Percentiles rank a stretch among this genome's conserved stretches.
These are phyloP conservation scores for Amphiprion clarkii DNA, from an alignment of 2,797 vertebrate genomes.

Conservation along the genomic window DNA sequence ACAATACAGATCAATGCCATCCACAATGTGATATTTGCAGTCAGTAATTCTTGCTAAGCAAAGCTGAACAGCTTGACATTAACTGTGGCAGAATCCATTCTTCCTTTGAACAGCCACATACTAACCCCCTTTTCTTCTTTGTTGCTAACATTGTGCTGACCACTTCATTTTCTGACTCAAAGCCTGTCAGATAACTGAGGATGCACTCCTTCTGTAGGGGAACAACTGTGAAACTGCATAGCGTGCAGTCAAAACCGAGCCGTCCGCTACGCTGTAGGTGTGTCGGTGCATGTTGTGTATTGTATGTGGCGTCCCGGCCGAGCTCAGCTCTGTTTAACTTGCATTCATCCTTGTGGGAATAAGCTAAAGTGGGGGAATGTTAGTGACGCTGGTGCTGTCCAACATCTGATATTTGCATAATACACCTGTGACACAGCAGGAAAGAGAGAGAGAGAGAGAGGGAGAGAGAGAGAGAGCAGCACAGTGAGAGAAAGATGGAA, in stretches of 20 bases:
- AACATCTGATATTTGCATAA: constrained; percentile 55
- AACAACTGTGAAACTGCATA: constrained; percentile 34
- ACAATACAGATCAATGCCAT: constrained; percentile 8
- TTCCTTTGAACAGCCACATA: constrained; percentile 15
- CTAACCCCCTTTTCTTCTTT: constrained; percentile 16
- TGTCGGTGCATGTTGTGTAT: constrained; percentile 27
- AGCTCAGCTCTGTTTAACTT: constrained; percentile 48
- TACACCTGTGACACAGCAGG: constrained; percentile 39
- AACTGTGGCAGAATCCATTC: constrained; percentile 2
- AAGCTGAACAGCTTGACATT: constrained; percentile 14
- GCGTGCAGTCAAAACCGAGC: constrained; percentile 21
- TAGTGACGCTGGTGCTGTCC: constrained; percentile 69
- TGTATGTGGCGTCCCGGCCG: constrained; percentile 27
- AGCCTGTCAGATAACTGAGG: constrained; percentile 18
- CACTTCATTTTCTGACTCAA: constrained; percentile 17
- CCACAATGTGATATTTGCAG: constrained; percentile 13
- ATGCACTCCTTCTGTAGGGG: constrained; percentile 13
- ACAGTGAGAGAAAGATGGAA: not conserved
- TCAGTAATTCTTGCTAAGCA: constrained; percentile 2
- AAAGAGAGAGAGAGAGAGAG: not conserved
- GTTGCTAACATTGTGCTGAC: constrained; percentile 30
- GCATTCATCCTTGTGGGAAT: constrained; percentile 33
- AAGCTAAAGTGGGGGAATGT: constrained; percentile 22
- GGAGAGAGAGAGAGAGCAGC: not conserved
- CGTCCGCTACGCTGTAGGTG: constrained; percentile 11